Base-by-base conservation (phyloP, 2,113 vertebrate genomes). In the Symphodus melops region DNA sequence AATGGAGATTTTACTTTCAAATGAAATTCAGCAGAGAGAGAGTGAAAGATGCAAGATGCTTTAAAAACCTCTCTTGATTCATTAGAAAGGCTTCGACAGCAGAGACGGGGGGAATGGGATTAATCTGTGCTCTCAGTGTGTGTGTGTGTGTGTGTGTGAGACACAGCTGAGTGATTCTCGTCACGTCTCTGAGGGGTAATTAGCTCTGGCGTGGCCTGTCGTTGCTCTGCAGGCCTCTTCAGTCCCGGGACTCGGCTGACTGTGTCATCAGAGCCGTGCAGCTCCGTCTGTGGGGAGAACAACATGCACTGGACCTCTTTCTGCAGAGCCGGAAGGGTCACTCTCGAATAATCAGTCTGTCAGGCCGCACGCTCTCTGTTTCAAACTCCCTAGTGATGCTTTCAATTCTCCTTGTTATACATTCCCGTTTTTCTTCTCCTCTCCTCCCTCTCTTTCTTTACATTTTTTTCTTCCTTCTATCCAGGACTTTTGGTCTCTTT, bases 101-200 rank as follows among this genome's bases (percentile, higher is more conserved):
- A 67, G 58, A 89, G 72, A 82, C 42, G 44, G 54, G 63, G 51
- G 77, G 78, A 80, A 72, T 59, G 17, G 71, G 82, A 82, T 87
- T 86, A 84, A 82, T 83, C 65, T 77, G 25, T 56, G 57, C 49
- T 72, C 41, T 70, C 11, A 9, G 55, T 68, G 36, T 52, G 3
- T 76, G 41, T 75, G 33, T 68, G 71, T 48, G 42, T 51, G 53
- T 68, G 39, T 60, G 49, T 68, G 68, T 71, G 17, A 33, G 79
- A 68, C 68, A 68, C 55, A 83, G 85, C 72, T 84, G 91, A 90
- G 83, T 85, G 84, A 90, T 90, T 89, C 73, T 63, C 77, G 58
- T 79, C 77, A 69, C 75, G 83, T 89, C 88, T 90, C 92, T 41
- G 72, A 88, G 85, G 86, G 79, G 77, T 92, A 87, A 90, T 92